These are phyloP conservation scores for Neria commutata DNA, from an alignment of 2,888 invertebrate species.

Conservation along the genomic window DNA sequence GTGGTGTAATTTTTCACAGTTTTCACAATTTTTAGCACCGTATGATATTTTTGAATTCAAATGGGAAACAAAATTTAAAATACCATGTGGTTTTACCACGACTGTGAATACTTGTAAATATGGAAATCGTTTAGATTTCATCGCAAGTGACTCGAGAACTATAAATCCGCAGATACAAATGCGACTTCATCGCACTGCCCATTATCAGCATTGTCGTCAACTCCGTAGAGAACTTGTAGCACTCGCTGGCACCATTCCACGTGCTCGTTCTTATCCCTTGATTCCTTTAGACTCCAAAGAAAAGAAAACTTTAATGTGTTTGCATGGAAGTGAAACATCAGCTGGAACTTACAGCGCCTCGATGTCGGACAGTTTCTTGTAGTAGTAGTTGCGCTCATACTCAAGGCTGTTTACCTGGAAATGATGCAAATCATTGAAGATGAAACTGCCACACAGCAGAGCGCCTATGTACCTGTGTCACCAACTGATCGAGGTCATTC, in stretches of 20 bases:
- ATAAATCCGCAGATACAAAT: too few relatives aligned
- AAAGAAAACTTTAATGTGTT: too few relatives aligned
- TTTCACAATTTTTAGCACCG: conserved; percentile 17
- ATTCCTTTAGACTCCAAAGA: conserved; percentile 40
- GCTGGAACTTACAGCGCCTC: conserved; percentile 46
- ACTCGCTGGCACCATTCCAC: conserved; percentile 41
- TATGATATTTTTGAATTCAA: too few relatives aligned
- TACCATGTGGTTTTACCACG: too few relatives aligned
- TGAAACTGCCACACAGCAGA: not conserved
- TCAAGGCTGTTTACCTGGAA: conserved; percentile 26
- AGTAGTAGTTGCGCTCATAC: conserved; percentile 43
- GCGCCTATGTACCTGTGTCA: conserved; percentile 19
- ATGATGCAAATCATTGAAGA: not conserved
- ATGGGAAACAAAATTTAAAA: too few relatives aligned
- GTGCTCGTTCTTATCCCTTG: conserved; percentile 33
- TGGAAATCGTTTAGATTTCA: too few relatives aligned
- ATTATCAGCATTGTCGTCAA: conserved; percentile 27
- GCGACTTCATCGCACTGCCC: too few relatives aligned
- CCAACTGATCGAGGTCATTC: conserved; percentile 28
- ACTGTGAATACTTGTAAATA: too few relatives aligned
- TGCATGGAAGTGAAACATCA: too few relatives aligned
- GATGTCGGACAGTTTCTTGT: conserved; percentile 44
- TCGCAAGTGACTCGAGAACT: too few relatives aligned
- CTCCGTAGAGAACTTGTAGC: conserved; percentile 40
- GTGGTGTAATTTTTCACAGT: too few relatives aligned